Percentiles rank a stretch among this genome's conserved stretches.
phyloP scores from a whole-genome alignment of 2,797 vertebrate species.

The Urocyon cinereoargenteus region DNA sequence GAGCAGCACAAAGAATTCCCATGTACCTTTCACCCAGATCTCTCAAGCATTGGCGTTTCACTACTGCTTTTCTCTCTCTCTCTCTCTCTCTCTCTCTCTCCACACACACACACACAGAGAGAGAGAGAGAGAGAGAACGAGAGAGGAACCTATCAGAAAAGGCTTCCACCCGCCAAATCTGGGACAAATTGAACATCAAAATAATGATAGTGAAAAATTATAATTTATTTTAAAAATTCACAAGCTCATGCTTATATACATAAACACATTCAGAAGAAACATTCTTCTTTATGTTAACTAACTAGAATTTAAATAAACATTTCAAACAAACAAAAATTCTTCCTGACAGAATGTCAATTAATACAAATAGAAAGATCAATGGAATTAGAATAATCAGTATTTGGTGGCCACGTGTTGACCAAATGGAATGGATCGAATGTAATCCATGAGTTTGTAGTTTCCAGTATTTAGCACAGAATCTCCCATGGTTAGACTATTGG shows the following conservation, averaged over 20 bases:
- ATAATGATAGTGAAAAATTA: background rate
- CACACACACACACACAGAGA: background rate
- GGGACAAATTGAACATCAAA: background rate
- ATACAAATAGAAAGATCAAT: background rate
- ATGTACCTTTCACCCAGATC: background rate
- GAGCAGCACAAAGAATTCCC: background rate
- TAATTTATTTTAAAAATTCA: background rate
- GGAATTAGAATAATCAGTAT: background rate
- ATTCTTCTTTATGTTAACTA: background rate
- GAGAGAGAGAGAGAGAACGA: no score
- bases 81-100: background rate
- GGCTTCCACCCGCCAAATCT: background rate
- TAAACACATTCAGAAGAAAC: background rate
- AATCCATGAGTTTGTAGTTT: background rate
- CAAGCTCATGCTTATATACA: background rate
- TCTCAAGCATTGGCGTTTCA: background rate
- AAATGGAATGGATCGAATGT: background rate
- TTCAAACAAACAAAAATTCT: background rate
- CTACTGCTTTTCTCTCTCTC: background rate
- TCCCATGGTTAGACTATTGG: background rate
- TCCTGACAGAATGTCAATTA: background rate
- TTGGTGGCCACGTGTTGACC: background rate
- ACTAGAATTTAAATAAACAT: background rate
- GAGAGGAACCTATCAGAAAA: background rate
- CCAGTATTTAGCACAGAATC: background rate